These are phyloP conservation scores for Parus major DNA, from an alignment of 2,113 vertebrate species.

Conservation along the genomic window DNA sequence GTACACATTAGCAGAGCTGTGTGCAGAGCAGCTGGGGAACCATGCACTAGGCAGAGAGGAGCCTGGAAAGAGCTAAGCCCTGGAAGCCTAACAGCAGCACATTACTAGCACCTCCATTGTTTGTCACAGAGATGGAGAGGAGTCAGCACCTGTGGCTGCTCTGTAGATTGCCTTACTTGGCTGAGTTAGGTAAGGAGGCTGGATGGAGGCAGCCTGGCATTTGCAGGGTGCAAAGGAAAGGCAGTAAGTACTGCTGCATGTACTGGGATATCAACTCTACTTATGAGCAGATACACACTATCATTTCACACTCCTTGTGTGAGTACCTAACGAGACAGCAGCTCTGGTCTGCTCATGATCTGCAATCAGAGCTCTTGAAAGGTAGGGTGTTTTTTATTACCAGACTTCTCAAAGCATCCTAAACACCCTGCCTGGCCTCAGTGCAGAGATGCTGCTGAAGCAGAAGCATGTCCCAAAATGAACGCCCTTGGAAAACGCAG, in stretches of 20 bases:
- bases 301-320: conserved; percentile 6
- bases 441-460: not conserved
- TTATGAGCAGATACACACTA: not conserved
- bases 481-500: not conserved
- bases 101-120: not conserved
- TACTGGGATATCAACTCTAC: not conserved
- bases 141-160: not conserved
- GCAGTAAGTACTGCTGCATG: not conserved
- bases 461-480: not conserved
- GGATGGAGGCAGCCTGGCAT: not conserved
- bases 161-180: rapidly evolving
- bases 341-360: not conserved
- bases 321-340: not conserved
- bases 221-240: not conserved
- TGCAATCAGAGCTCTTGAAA: not conserved
- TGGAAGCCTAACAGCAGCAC: not conserved
- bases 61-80: not conserved
- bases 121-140: not conserved
- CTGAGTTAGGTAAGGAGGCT: not conserved
- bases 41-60: rapidly evolving
- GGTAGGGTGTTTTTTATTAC: not conserved
- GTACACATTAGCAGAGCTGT: not conserved
- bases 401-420: not conserved
- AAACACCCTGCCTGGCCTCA: not conserved
- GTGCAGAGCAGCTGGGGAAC: not conserved